A percentile compares a stretch with the other conserved stretches of the same genome.
Evolutionary conservation across 2,113 vertebrate genomes (phyloP).

Genomic region (Phaethornis superciliosus): DNA sequence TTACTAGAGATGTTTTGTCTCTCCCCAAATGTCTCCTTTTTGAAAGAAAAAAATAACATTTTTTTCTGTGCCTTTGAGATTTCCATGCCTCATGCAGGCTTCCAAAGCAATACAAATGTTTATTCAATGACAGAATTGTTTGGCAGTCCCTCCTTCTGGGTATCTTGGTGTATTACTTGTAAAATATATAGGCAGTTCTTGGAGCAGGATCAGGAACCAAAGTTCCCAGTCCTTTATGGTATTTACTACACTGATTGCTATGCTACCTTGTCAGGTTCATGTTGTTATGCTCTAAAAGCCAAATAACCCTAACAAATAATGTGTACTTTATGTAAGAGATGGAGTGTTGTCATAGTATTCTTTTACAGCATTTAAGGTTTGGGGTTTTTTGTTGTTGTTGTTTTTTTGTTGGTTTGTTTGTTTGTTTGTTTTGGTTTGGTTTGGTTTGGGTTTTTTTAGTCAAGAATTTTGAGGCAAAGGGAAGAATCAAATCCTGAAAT

Average conservation of each 20-base stretch:
- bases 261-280: neutral
- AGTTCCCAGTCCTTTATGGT: neutral
- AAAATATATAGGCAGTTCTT: neutral
- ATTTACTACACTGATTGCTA: neutral
- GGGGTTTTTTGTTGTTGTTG: no score
- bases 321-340: neutral
- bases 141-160: neutral
- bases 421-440: neutral
- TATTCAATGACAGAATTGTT: neutral
- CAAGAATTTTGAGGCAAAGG: neutral
- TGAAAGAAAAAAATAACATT: neutral
- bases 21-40: neutral
- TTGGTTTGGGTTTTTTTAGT: neutral
- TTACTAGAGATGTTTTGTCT: neutral
- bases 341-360: neutral
- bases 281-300: neutral
- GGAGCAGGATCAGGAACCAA: neutral
- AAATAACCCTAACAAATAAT: neutral
- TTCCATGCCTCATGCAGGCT: neutral
- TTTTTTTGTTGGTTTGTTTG: no score
- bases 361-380: neutral
- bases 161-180: neutral
- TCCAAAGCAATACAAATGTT: neutral
- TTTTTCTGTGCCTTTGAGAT: neutral
- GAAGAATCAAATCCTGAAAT: neutral